Conservation (phyloP, 2,888 invertebrate species). For the Thereva unica region DNA sequence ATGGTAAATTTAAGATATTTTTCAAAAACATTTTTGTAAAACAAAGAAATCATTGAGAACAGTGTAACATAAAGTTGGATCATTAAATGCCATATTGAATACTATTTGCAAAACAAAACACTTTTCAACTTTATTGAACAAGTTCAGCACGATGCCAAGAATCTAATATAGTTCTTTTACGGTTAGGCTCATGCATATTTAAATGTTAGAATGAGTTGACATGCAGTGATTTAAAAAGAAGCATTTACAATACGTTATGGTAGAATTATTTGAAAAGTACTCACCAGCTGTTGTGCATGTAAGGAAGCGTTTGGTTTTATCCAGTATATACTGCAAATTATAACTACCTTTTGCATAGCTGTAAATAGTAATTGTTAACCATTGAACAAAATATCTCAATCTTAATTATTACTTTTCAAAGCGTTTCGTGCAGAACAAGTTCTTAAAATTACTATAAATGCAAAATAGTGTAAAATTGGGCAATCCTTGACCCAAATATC, state of each 20-base stretch:
- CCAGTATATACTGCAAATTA: constrained; percentile 58
- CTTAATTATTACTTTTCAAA: constrained; percentile 55
- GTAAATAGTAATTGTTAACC: constrained; percentile 28
- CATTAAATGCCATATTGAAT: too few relatives aligned
- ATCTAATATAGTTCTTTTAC: too few relatives aligned
- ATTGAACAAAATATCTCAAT: background rate
- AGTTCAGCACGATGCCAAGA: too few relatives aligned
- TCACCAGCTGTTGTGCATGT: constrained; percentile 58
- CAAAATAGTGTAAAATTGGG: constrained; percentile 58
- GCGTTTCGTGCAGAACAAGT: constrained; percentile 58
- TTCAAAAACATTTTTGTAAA: too few relatives aligned
- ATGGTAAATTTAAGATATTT: too few relatives aligned
- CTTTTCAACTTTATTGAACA: too few relatives aligned
- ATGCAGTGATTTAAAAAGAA: constrained; percentile 3
- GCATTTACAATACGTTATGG: background rate
- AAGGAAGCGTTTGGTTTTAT: constrained; percentile 57
- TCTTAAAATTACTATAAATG: constrained; percentile 59
- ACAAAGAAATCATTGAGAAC: too few relatives aligned
- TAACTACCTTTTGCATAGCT: constrained; percentile 58
- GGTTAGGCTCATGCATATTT: too few relatives aligned
- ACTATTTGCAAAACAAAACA: too few relatives aligned
- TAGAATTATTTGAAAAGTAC: constrained; percentile 42
- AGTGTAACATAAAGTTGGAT: too few relatives aligned
- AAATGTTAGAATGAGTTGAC: too few relatives aligned
- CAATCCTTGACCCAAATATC: constrained; percentile 57